phyloP scores from a whole-genome alignment of 1,140 invertebrate genomes.

The Dendroctonus ponderosae region DNA sequence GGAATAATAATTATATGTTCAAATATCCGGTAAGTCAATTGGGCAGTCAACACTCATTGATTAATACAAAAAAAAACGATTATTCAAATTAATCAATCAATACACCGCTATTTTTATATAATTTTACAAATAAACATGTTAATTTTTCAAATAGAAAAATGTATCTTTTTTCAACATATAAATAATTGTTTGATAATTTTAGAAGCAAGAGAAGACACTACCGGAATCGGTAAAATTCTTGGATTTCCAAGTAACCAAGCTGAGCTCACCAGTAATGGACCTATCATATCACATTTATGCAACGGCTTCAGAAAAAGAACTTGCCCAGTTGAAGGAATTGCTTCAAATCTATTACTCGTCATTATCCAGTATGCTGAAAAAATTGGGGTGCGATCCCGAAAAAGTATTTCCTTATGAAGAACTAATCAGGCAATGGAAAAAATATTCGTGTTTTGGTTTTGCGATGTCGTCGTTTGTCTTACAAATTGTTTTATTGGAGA shows the following conservation, averaged over 20 bases:
- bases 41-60: too few species aligned
- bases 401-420: slow-evolving; percentile 51
- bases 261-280: slow-evolving; percentile 59
- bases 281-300: slow-evolving; percentile 57
- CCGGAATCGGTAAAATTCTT: slow-evolving; percentile 46
- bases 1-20: slow-evolving; percentile 58
- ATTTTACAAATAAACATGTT: too few species aligned
- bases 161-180: too few species aligned
- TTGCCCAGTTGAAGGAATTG: slow-evolving; percentile 5
- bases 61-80: too few species aligned
- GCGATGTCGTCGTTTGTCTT: neutral
- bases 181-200: neutral
- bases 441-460: slow-evolving; percentile 30
- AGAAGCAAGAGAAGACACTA: slow-evolving; percentile 6
- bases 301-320: slow-evolving; percentile 7
- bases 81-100: too few species aligned
- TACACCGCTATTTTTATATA: too few species aligned
- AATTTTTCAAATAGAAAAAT: neutral
- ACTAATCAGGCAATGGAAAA: slow-evolving; percentile 49
- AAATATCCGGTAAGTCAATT: slow-evolving; percentile 48
- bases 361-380: slow-evolving; percentile 6
- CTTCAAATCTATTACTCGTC: slow-evolving; percentile 10
- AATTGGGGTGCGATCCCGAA: slow-evolving; percentile 8
- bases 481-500: neutral
- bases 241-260: slow-evolving; percentile 60